These are phyloP conservation scores for Sebastes iracundus DNA, from an alignment of 2,797 vertebrate genomes.

Conservation along the genomic window DNA sequence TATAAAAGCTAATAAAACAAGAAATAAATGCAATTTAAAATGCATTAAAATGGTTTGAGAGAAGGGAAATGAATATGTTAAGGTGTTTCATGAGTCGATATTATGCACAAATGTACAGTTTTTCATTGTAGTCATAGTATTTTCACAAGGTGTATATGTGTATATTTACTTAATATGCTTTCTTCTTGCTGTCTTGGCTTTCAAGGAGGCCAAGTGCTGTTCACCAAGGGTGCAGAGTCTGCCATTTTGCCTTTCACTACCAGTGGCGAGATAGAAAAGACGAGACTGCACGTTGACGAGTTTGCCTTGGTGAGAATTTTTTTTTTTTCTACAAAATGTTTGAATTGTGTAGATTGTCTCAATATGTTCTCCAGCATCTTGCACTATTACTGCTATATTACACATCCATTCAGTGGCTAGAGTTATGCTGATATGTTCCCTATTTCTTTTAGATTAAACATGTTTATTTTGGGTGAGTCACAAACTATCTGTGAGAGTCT, in stretches of 20 bases:
- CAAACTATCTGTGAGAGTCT: background rate
- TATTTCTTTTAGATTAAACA: background rate
- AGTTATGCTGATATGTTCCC: background rate
- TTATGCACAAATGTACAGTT: background rate
- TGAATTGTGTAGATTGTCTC: background rate
- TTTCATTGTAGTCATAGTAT: background rate
- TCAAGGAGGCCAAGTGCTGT: slow-evolving; percentile 90
- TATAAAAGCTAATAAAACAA: background rate
- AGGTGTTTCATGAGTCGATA: background rate
- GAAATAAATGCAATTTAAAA: background rate
- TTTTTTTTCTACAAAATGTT: background rate
- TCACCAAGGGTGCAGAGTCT: slow-evolving; percentile 98
- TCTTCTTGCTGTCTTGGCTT: slow-evolving; percentile 6
- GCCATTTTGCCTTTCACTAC: slow-evolving; percentile 90
- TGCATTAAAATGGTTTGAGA: background rate
- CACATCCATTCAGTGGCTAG: background rate
- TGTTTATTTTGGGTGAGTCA: background rate
- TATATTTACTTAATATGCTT: background rate
- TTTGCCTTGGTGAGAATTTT: slow-evolving; percentile 91
- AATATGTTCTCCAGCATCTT: background rate
- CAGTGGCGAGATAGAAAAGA: slow-evolving; percentile 94
- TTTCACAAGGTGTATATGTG: background rate
- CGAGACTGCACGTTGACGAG: slow-evolving; percentile 94
- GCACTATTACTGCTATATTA: background rate
- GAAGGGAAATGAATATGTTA: background rate